Base-by-base conservation (phyloP, 2,113 vertebrate genomes). In the Platichthys stellatus region DNA sequence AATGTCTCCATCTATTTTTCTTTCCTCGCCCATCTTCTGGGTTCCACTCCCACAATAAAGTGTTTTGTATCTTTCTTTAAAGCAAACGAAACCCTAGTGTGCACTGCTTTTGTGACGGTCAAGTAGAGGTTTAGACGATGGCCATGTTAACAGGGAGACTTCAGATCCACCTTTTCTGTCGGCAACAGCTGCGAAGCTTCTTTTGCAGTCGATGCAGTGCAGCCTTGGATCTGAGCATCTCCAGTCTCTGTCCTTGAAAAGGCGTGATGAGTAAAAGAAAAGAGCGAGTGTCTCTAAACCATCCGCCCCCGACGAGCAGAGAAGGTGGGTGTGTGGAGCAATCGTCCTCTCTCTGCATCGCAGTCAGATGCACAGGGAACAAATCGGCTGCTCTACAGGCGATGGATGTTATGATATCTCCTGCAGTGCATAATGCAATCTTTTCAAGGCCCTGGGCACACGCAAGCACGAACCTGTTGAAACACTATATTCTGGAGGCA, bases 311-410 rank as follows among this genome's bases (percentile, higher is more conserved):
- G 63, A 92, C 85, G 71, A 64, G 72, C 90, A 86, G 91, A 92
- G 93, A 84, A 93, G 89, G 94, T 94, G 93, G 93, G 93, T 85
- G 92, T 94, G 81, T 87, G 84, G 82, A 92, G 86, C 91, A 86
- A 72, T 89, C 90, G 90, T 89, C 84, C 63, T 65, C 81, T 87
- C 88, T 90, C 82, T 84, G 89, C 88, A 85, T 86, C 81, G 59
- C 88, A 92, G 90, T 92, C 86, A 93, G 91, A 92, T 69, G 74
- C 87, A 74, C 78, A 82, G 76, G 72, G 86, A 93, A 89, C 84
- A 89, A 90, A 92, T 86, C 75, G 78, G 86, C 87, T 83, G 70
- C 88, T 92, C 82, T 83, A 89, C 76, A 80, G 83, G 82, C 90
- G 88, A 80, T 69, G 82, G 88, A 86, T 74, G 84, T 89, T 89